Percentiles rank a stretch among this genome's conserved stretches.
Conservation (phyloP, 2,797 vertebrate genomes). For the Sylvilagus floridanus region DNA sequence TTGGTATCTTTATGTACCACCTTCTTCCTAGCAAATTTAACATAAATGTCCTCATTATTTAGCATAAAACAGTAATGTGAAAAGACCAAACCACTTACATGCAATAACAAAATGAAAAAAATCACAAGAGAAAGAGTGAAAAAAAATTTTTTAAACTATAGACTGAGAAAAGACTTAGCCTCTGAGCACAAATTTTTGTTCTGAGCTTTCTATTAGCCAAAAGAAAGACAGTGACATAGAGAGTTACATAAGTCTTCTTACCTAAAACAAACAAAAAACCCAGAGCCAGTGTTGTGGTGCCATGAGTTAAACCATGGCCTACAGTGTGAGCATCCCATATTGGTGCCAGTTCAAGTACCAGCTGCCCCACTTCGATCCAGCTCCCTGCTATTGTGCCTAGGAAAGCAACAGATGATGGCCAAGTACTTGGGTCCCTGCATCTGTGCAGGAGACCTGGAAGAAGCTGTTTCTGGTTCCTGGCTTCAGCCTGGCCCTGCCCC, state of each 20-base stretch:
- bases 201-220: neutral
- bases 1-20: neutral
- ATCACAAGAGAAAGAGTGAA: neutral
- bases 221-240: neutral
- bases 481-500: too few relatives aligned
- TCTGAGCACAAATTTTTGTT: neutral
- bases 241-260: neutral
- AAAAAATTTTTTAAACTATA: neutral
- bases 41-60: neutral
- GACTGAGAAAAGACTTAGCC: neutral
- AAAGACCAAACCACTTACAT: neutral
- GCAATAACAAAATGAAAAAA: neutral
- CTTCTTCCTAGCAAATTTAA: slow-evolving; percentile 7
- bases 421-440: too few relatives aligned
- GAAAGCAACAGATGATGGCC: too few relatives aligned
- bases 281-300: too few relatives aligned
- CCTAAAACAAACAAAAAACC: neutral
- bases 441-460: too few relatives aligned
- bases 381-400: too few relatives aligned
- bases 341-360: too few relatives aligned
- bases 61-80: neutral
- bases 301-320: too few relatives aligned
- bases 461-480: too few relatives aligned
- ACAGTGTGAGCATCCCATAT: too few relatives aligned
- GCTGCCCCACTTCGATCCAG: too few relatives aligned